These are phyloP conservation scores for Symphodus melops DNA, from an alignment of 2,113 vertebrate species.

Conservation along the genomic window DNA sequence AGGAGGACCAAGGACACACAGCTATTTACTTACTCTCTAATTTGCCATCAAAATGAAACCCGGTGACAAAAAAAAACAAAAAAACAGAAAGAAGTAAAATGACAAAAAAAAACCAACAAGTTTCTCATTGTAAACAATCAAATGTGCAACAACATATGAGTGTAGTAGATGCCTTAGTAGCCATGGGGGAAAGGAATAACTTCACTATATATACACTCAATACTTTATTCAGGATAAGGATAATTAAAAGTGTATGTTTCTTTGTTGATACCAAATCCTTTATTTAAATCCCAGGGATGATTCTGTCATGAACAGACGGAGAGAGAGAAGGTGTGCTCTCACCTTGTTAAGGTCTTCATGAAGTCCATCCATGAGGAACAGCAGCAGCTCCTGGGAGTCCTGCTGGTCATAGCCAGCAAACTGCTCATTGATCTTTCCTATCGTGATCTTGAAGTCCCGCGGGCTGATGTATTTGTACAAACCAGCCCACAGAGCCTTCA, in stretches of 20 bases:
- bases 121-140: constrained; percentile 49
- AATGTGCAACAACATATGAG: constrained; percentile 52
- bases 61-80: constrained; percentile 55
- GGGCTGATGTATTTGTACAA: constrained; percentile 95
- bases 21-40: constrained; percentile 87
- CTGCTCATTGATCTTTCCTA: constrained; percentile 97
- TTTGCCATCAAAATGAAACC: constrained; percentile 81
- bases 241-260: background rate
- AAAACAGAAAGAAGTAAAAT: constrained; percentile 69
- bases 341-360: constrained; percentile 99
- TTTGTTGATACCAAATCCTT: background rate
- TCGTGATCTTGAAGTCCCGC: constrained; percentile 95
- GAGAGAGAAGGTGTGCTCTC: constrained; percentile 54
- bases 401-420: constrained; percentile 95
- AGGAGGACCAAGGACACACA: constrained; percentile 62
- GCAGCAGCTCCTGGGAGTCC: constrained; percentile 96
- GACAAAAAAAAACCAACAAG: constrained; percentile 66
- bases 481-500: constrained; percentile 96
- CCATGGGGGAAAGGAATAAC: constrained; percentile 21
- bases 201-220: constrained; percentile 8
- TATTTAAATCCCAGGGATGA: background rate
- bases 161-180: constrained; percentile 26
- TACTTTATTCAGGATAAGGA: background rate
- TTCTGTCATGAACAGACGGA: background rate
- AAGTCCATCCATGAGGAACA: constrained; percentile 98